These are phyloP conservation scores for Tiliacea citrago DNA, from an alignment of 2,888 invertebrate genomes.

Conservation along the genomic window DNA sequence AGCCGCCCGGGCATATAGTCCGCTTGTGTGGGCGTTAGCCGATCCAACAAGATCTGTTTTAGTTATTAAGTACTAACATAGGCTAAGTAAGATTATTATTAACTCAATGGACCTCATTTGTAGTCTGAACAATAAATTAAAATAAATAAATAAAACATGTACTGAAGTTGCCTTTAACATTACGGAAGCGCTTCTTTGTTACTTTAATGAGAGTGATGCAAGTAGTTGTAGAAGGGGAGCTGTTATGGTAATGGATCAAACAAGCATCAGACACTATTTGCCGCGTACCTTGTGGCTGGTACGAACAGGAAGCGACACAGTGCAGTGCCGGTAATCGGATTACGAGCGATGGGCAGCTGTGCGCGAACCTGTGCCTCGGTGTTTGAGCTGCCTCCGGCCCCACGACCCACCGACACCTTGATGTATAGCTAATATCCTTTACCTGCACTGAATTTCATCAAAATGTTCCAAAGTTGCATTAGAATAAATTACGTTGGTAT, in stretches of 20 bases:
- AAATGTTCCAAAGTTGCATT: constrained; percentile 64
- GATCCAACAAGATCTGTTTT: too few species aligned
- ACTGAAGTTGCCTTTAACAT: background rate
- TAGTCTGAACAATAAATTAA: too few species aligned
- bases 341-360: constrained; percentile 73
- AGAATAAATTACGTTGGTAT: constrained; percentile 63
- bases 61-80: too few species aligned
- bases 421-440: constrained; percentile 74
- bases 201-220: constrained; percentile 12
- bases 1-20: too few species aligned
- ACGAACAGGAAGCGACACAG: constrained; percentile 61
- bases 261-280: constrained; percentile 60
- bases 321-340: constrained; percentile 72
- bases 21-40: too few species aligned
- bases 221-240: constrained; percentile 35
- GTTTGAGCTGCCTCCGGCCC: constrained; percentile 55
- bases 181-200: constrained; percentile 1
- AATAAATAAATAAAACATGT: too few species aligned
- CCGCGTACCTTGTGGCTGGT: constrained; percentile 58
- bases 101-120: too few species aligned
- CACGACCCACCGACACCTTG: constrained; percentile 65
- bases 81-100: too few species aligned
- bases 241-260: constrained; percentile 59
- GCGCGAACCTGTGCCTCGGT: constrained; percentile 63
- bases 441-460: constrained; percentile 69